These are phyloP conservation scores for Heliconius hortense DNA, from an alignment of 2,888 invertebrate species.

Conservation along the genomic window DNA sequence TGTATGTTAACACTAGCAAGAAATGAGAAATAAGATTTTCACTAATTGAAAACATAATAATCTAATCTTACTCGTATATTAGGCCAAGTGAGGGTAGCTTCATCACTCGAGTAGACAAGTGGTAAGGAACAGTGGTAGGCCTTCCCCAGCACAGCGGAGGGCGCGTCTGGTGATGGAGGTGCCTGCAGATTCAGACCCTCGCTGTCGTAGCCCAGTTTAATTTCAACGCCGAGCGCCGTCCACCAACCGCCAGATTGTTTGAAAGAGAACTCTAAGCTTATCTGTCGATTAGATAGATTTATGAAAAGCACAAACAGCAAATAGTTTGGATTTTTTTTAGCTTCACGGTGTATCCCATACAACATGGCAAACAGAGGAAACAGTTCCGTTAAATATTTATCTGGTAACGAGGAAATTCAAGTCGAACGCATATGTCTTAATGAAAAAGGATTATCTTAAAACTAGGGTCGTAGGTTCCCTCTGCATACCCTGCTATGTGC, in stretches of 20 bases:
- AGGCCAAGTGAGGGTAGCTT: constrained; percentile 71
- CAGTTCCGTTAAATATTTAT: too few relatives aligned
- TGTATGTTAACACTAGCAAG: too few relatives aligned
- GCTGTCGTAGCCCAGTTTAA: constrained; percentile 71
- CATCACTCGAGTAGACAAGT: constrained; percentile 74
- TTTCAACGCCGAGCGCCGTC: constrained; percentile 81
- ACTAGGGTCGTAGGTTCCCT: too few relatives aligned
- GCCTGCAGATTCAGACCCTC: constrained; percentile 66
- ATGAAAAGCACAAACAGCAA: not conserved
- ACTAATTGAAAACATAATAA: too few relatives aligned
- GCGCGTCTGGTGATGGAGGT: constrained; percentile 67
- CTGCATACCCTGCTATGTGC: too few relatives aligned
- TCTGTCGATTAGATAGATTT: constrained; percentile 52
- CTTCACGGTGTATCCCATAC: too few relatives aligned
- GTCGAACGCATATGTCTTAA: too few relatives aligned
- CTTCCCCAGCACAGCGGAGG: constrained; percentile 78
- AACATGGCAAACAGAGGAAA: too few relatives aligned
- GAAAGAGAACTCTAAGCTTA: constrained; percentile 81
- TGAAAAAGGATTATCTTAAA: too few relatives aligned
- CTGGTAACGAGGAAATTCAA: too few relatives aligned
- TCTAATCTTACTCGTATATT: constrained; percentile 74
- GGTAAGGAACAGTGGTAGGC: constrained; percentile 80
- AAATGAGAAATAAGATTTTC: too few relatives aligned
- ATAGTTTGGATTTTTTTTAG: too few relatives aligned
- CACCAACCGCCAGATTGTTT: constrained; percentile 78